Evolutionary conservation across 2,113 vertebrate genomes (phyloP).

Genomic region (Cephalopholis sonnerati): DNA sequence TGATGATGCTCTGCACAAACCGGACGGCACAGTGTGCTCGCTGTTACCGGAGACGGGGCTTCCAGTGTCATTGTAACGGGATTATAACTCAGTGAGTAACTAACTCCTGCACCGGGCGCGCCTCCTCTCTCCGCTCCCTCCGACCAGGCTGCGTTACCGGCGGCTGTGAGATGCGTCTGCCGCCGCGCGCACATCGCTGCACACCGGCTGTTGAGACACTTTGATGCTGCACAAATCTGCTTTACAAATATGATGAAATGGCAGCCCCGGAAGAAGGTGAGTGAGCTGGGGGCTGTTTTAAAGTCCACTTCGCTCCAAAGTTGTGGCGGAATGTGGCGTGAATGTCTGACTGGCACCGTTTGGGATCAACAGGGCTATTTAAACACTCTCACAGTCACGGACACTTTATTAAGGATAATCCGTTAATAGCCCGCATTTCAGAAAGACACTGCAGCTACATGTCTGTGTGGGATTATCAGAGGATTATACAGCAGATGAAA

Average conservation of each 20-base stretch:
- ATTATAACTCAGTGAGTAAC: conserved; percentile 54
- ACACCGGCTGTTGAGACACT: conserved; percentile 74
- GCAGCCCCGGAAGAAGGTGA: conserved; percentile 99
- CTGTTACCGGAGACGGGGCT: not conserved
- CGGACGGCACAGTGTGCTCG: not conserved
- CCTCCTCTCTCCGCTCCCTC: conserved; percentile 41
- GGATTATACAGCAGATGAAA: conserved; percentile 48
- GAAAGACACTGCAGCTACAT: conserved; percentile 47
- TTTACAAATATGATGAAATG: conserved; percentile 99
- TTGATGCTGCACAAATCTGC: conserved; percentile 86
- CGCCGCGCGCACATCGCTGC: conserved; percentile 36
- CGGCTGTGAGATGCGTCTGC: conserved; percentile 56
- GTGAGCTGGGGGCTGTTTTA: conserved; percentile 39
- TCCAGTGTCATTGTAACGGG: not conserved
- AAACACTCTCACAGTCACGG: conserved; percentile 33
- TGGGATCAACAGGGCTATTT: conserved; percentile 49
- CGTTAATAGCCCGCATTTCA: conserved; percentile 49
- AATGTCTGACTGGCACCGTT: conserved; percentile 26
- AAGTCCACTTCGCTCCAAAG: conserved; percentile 21
- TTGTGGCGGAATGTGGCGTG: conserved; percentile 36
- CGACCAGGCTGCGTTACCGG: not conserved
- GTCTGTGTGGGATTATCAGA: conserved; percentile 55
- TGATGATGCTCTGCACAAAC: conserved; percentile 36
- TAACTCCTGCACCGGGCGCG: conserved; percentile 72
- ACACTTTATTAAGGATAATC: conserved; percentile 66